Evolutionary conservation across 2,888 invertebrate genomes (phyloP), one percentile per base, ranked within the genome.

Genomic region (Iselma pallidipennis): DNA sequence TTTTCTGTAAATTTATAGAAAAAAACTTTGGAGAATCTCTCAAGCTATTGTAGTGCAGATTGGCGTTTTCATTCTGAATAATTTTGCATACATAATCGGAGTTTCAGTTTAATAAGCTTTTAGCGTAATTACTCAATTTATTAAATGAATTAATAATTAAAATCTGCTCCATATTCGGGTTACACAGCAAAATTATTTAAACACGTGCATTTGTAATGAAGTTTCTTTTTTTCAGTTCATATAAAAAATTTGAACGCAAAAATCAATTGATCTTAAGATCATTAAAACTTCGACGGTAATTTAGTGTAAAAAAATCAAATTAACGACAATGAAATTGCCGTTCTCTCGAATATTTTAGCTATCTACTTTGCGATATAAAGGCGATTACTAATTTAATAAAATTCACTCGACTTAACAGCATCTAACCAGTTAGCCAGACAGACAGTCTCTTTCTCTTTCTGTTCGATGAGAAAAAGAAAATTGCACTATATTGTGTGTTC

Each of bases 1-100:
- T 26, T 26, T 4, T 26, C 6, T 26, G 9, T 37, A 7, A 16
- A 16, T 4, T n/a, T 16, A 37, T 5, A 16, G 54, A 61, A 65
- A 66, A 62, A 68, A 72, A 71, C 68, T 71, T 63, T 60, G 57
- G 37, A 37, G 59, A 61, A 68, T 55, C 61, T 57, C 64, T 53
- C 54, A 28, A 14, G 6, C 37, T 16, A 64, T 42, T 62, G 62
- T 55, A 63, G 51, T 58, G 65, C 65, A 63, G 65, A 63, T 62
- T 62, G 60, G 62, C 66, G 66, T 66, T 67, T 61, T 63, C 66
- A 64, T 68, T 65, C 55, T 57, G 71, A 74, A 72, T 71, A 71
- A 72, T 66, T 73, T 72, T 74, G 68, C 71, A 74, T 74, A 70
- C 65, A 61, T 67, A 71, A 71, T 69, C 67, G 68, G 55, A 26